Percentiles rank a stretch among this genome's conserved stretches.
These are phyloP conservation scores for Gnatocerus cornutus DNA, from an alignment of 2,888 invertebrate genomes.

Conservation along the genomic window DNA sequence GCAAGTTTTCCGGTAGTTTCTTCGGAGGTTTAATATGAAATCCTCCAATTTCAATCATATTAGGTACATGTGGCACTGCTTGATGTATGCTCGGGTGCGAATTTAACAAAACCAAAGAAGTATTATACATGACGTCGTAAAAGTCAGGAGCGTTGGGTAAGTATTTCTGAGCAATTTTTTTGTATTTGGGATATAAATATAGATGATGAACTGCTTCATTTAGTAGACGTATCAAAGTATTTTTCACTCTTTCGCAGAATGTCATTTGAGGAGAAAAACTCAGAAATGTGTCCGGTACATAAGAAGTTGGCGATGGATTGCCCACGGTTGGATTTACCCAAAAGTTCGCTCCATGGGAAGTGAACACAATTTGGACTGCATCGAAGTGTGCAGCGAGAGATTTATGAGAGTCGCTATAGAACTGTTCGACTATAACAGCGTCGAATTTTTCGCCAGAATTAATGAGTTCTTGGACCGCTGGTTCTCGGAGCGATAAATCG, in stretches of 20 bases:
- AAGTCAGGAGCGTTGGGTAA: conserved; percentile 59
- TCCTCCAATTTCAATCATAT: conserved; percentile 75
- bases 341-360: conserved; percentile 68
- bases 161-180: conserved; percentile 55
- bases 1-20: conserved; percentile 68
- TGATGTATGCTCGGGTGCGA: conserved; percentile 71
- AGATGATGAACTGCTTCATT: conserved; percentile 9
- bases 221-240: conserved; percentile 63
- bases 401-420: conserved; percentile 69
- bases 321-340: conserved; percentile 71
- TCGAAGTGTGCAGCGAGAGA: conserved; percentile 63
- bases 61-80: conserved; percentile 73
- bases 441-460: conserved; percentile 63
- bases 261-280: conserved; percentile 69
- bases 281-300: conserved; percentile 70
- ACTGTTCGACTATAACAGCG: conserved; percentile 66
- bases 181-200: conserved; percentile 49
- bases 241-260: conserved; percentile 73
- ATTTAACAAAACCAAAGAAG: conserved; percentile 8
- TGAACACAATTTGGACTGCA: conserved; percentile 60
- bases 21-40: conserved; percentile 67
- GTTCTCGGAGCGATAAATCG: conserved; percentile 13
- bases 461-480: conserved; percentile 27
- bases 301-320: conserved; percentile 69
- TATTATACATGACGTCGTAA: conserved; percentile 59